Percentiles rank a stretch among this genome's conserved stretches.
Conservation (phyloP, 2,888 invertebrate genomes). For the Tachina fera region DNA sequence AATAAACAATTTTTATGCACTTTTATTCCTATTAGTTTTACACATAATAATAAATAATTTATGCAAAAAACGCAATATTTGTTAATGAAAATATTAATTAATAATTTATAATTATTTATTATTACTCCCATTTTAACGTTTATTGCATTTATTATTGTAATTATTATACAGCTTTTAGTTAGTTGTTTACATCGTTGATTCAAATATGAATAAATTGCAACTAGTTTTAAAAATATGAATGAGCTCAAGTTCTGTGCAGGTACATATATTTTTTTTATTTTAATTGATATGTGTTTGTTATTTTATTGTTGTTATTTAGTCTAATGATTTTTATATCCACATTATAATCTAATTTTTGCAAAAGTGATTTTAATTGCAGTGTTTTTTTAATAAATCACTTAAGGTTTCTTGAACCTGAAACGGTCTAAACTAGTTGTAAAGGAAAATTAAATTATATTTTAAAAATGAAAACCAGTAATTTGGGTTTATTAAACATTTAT, state of each 20-base stretch:
- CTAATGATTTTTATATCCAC: neutral
- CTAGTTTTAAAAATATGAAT: constrained; percentile 13
- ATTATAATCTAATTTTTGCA: neutral
- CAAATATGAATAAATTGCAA: constrained; percentile 2
- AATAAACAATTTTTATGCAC: neutral
- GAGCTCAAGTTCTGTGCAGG: neutral
- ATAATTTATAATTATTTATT: constrained; percentile 19
- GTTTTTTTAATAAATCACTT: neutral
- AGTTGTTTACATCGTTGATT: constrained; percentile 30
- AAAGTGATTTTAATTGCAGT: constrained; percentile 14
- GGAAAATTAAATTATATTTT: neutral
- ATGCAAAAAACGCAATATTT: constrained; percentile 61
- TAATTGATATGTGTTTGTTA: constrained; percentile 21
- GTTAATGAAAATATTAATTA: constrained; percentile 19
- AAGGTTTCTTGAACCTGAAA: constrained; percentile 56
- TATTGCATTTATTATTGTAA: constrained; percentile 2
- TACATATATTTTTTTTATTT: constrained; percentile 10
- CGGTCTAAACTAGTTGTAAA: constrained; percentile 14
- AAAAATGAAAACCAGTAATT: constrained; percentile 13
- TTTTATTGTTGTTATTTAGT: constrained; percentile 26
- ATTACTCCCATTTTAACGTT: neutral
- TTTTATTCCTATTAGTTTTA: neutral
- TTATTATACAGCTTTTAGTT: constrained; percentile 6
- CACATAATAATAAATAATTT: constrained; percentile 35
- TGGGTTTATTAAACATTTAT: constrained; percentile 4